Base-by-base conservation (phyloP, 2,113 vertebrate genomes). In the Pachypanchax playfairii region DNA sequence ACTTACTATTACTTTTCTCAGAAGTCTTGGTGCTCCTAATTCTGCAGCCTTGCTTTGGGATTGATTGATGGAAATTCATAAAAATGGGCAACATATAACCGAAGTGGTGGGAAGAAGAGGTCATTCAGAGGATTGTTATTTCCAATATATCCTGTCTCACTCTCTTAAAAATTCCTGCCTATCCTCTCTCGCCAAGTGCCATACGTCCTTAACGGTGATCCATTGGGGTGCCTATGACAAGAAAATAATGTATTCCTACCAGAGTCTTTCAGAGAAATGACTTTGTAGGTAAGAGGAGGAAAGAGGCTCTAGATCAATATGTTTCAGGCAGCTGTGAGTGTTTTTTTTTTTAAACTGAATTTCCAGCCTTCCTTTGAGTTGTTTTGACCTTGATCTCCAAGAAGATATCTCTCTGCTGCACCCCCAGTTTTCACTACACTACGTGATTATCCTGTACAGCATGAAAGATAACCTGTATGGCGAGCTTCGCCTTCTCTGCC, bases 361-460 rank as follows among this genome's bases (percentile, higher is more conserved):
- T 90, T 87, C 86, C 82, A 86, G n/a, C 85, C 86, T 86, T 85
- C 83, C 78, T 85, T 82, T 82, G 84, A 90, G 88, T 87, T 91
- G 88, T 87, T 91, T 87, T 91, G 89, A 91, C 86, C 88, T 91
- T 90, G 89, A 91, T 90, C 85, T 87, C 83, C 49, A 75, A 79
- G 80, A 79, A 86, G 86, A 89, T 89, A 87, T 53, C 83, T 81
- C 86, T 87, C 46, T 49, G 78, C 76, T 65, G 77, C 75, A 77
- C 71, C 33, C 59, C 55, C 44, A 18, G 85, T 77, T 83, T 80
- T 85, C 81, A 79, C 64, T 71, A 33, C 2, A 73, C 85, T 78
- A 75, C 47, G 55, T 91, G 83, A 91, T 91, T 90, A 89, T 88
- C 87, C 87, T 66, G 82, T 87, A 88, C 84, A 73, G 75, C 82